These are phyloP conservation scores for Fabriciana adippe DNA, from an alignment of 2,888 invertebrate genomes.

Conservation along the genomic window DNA sequence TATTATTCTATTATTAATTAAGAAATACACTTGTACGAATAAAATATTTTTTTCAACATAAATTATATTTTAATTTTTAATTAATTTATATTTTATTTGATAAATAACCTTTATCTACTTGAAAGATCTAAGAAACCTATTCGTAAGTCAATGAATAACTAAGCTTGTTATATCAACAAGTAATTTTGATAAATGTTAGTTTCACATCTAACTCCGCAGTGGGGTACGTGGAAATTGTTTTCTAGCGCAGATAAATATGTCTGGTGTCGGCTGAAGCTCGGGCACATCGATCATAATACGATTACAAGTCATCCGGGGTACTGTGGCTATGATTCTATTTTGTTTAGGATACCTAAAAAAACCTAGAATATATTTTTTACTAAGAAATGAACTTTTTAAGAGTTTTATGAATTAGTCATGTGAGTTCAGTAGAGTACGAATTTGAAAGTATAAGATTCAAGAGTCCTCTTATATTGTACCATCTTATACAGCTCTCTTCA, in stretches of 20 bases:
- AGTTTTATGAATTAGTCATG: neutral
- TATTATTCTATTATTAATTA: too few relatives aligned
- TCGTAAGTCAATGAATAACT: neutral
- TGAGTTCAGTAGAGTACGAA: too few relatives aligned
- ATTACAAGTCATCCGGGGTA: slow-evolving; percentile 40
- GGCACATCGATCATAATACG: slow-evolving; percentile 42
- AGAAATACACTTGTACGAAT: too few relatives aligned
- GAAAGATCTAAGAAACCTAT: too few relatives aligned
- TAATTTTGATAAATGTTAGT: slow-evolving; percentile 32
- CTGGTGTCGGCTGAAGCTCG: slow-evolving; percentile 34
- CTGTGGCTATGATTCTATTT: slow-evolving; percentile 23
- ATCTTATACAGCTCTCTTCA: too few relatives aligned
- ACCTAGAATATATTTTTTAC: neutral
- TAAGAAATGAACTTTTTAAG: neutral
- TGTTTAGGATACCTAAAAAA: neutral
- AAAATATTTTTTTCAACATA: too few relatives aligned
- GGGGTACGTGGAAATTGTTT: slow-evolving; percentile 35
- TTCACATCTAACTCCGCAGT: slow-evolving; percentile 18
- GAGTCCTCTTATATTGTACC: too few relatives aligned
- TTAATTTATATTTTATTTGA: too few relatives aligned
- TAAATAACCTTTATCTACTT: too few relatives aligned
- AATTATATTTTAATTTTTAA: too few relatives aligned
- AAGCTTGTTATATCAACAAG: slow-evolving; percentile 20
- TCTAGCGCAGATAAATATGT: slow-evolving; percentile 39
- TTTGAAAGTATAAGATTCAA: too few relatives aligned